phyloP scores from a whole-genome alignment of 1,140 invertebrate genomes.

The Cherax destructor region DNA sequence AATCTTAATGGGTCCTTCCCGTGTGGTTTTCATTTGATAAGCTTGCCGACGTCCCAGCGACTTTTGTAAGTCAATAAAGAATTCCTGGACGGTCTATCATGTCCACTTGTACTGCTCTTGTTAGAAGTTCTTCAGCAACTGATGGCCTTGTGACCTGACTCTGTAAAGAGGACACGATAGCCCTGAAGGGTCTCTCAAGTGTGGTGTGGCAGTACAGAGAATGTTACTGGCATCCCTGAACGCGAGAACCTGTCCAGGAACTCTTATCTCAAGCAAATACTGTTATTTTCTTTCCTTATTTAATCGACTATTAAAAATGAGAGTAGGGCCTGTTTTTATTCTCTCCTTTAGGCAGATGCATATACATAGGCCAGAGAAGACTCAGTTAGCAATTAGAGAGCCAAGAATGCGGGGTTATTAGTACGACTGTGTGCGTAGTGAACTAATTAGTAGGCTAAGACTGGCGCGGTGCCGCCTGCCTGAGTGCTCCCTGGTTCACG shows the following conservation, averaged over 20 bases:
- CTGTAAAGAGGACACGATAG: neutral
- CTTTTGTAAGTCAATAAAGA: too few relatives aligned
- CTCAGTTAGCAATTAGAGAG: neutral
- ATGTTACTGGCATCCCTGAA: neutral
- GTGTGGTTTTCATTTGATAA: neutral
- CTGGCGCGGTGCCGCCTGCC: too few relatives aligned
- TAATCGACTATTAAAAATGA: neutral
- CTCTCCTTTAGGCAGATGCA: neutral
- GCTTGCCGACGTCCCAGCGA: too few relatives aligned
- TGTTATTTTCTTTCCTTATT: neutral
- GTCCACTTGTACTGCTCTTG: neutral
- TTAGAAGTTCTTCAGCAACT: neutral
- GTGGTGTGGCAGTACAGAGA: neutral
- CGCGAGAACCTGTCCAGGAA: too few relatives aligned
- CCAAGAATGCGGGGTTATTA: neutral
- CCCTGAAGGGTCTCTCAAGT: neutral
- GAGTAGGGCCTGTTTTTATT: neutral
- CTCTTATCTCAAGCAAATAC: neutral
- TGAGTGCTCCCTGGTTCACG: neutral
- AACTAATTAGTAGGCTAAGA: neutral
- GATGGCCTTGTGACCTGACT: neutral
- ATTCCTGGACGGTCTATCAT: neutral
- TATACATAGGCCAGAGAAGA: neutral
- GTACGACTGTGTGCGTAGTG: neutral
- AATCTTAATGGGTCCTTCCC: neutral